Conservation (phyloP, 2,113 vertebrate species). For the Alces alces region DNA sequence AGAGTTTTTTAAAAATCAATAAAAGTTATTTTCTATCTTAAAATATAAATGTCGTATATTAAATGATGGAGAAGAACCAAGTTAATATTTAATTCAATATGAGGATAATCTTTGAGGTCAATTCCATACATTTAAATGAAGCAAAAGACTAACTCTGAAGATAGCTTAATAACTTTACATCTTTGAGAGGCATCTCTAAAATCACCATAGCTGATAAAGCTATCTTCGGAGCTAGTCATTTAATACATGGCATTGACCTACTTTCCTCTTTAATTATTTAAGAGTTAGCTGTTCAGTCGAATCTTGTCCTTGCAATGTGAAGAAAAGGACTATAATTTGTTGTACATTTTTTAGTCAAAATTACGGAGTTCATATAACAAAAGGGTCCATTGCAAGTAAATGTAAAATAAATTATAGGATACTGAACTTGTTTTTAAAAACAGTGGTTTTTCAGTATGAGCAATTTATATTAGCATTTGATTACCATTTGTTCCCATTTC, state of each 20-base stretch:
- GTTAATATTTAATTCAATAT: constrained; percentile 71
- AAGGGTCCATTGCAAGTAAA: constrained; percentile 15
- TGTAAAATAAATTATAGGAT: constrained; percentile 23
- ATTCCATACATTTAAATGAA: constrained; percentile 75
- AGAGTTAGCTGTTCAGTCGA: constrained; percentile 71
- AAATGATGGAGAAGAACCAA: constrained; percentile 64
- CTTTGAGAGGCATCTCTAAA: constrained; percentile 69
- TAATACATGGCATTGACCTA: constrained; percentile 74
- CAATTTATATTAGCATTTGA: constrained; percentile 16
- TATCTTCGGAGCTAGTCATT: constrained; percentile 55
- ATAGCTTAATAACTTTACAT: constrained; percentile 65
- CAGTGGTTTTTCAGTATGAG: background rate
- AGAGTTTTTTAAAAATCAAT: constrained; percentile 70
- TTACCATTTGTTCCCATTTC: background rate
- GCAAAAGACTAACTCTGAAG: constrained; percentile 54
- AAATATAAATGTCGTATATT: constrained; percentile 65
- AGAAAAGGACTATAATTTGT: constrained; percentile 44
- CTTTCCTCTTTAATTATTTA: constrained; percentile 77
- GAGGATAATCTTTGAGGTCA: constrained; percentile 72
- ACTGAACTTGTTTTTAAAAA: background rate
- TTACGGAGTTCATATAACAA: constrained; percentile 13
- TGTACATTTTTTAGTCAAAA: constrained; percentile 54
- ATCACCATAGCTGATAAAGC: constrained; percentile 64
- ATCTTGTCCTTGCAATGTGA: constrained; percentile 66
- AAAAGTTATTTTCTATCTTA: constrained; percentile 72